Evolutionary conservation across 2,113 vertebrate species (phyloP).

Genomic region (Tichodroma muraria): DNA sequence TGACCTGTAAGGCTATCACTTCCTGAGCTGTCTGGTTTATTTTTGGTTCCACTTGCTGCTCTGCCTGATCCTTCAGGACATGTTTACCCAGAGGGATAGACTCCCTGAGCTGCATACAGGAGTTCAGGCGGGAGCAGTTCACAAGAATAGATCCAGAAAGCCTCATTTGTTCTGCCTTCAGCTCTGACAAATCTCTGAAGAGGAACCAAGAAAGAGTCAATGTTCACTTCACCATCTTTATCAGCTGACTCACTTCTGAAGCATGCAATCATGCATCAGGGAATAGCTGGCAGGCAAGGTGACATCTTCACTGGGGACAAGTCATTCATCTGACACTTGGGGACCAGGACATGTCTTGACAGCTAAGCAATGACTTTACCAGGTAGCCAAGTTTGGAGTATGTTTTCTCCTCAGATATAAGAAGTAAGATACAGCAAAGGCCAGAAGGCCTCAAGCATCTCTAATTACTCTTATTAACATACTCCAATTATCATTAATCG

Average conservation of each 20-base stretch:
- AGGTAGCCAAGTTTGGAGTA: not conserved
- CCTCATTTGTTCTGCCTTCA: slow-evolving; percentile 80
- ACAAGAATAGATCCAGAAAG: slow-evolving; percentile 78
- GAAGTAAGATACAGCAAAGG: not conserved
- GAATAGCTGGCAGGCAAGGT: not conserved
- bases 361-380: not conserved
- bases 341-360: not conserved
- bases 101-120: slow-evolving; percentile 6
- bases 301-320: fast-evolving
- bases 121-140: slow-evolving; percentile 59
- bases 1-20: slow-evolving; percentile 35
- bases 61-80: not conserved
- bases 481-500: not conserved
- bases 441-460: not conserved
- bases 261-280: not conserved
- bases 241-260: not conserved
- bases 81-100: not conserved
- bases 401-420: not conserved
- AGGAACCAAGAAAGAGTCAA: not conserved
- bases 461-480: not conserved
- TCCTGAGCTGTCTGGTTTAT: slow-evolving; percentile 31
- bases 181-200: slow-evolving; percentile 80
- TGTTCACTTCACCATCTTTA: not conserved
- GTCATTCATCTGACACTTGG: not conserved
- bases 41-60: slow-evolving; percentile 57